Conservation (phyloP, 2,888 invertebrate genomes). For the Brachyptera risi region DNA sequence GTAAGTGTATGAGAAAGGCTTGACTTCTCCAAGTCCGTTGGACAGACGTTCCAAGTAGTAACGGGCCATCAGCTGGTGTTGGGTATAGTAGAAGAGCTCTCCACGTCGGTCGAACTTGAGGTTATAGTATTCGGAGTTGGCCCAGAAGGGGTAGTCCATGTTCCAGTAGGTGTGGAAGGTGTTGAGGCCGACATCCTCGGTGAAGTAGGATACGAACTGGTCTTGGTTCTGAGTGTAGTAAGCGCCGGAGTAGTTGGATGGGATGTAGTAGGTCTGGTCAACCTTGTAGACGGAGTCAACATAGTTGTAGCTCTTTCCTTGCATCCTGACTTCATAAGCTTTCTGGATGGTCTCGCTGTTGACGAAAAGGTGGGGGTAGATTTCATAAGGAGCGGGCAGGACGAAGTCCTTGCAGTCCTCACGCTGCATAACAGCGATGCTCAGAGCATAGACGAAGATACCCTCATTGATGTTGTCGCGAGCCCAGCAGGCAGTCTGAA, state of each 20-base stretch:
- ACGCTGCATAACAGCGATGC: constrained; percentile 56
- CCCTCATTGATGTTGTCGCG: constrained; percentile 60
- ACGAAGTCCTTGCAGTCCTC: constrained; percentile 54
- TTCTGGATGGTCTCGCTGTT: constrained; percentile 56
- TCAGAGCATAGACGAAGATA: constrained; percentile 59
- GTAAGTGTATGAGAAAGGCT: constrained; percentile 43
- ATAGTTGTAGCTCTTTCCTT: constrained; percentile 4
- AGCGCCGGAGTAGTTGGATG: constrained; percentile 31
- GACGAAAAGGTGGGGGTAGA: constrained; percentile 60
- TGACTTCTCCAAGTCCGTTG: constrained; percentile 63
- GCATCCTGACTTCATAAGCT: constrained; percentile 33
- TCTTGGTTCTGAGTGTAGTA: constrained; percentile 23
- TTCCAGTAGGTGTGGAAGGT: constrained; percentile 63
- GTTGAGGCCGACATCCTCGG: constrained; percentile 66
- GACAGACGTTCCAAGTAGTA: constrained; percentile 72
- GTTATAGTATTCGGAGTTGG: constrained; percentile 47
- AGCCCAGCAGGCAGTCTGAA: constrained; percentile 58
- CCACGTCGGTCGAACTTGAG: constrained; percentile 46
- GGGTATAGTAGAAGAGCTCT: constrained; percentile 51
- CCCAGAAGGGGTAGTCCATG: constrained; percentile 59
- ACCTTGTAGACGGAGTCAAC: constrained; percentile 14
- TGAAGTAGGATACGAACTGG: constrained; percentile 56
- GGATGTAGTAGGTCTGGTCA: constrained; percentile 26
- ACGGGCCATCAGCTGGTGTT: constrained; percentile 63
- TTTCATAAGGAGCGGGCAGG: constrained; percentile 64